These are phyloP conservation scores for Phalanger gymnotis DNA, from an alignment of 2,797 vertebrate species.

Conservation along the genomic window DNA sequence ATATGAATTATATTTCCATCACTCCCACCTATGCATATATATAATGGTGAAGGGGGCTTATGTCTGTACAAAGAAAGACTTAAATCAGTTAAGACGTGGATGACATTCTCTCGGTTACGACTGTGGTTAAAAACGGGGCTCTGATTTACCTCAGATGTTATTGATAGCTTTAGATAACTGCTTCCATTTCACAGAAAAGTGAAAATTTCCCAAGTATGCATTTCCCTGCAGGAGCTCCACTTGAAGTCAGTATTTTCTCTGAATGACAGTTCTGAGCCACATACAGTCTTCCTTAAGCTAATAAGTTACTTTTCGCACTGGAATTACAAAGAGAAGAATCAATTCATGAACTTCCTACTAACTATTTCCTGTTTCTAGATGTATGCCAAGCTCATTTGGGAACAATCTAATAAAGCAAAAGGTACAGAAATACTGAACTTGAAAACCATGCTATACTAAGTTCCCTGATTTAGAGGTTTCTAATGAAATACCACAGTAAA, in stretches of 20 bases:
- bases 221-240: not conserved
- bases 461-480: not conserved
- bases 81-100: not conserved
- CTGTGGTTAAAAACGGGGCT: not conserved
- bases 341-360: not conserved
- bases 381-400: constrained; percentile 5
- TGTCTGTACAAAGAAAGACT: not conserved
- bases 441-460: not conserved
- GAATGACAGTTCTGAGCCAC: not conserved
- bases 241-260: not conserved
- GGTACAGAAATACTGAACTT: not conserved
- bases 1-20: not conserved
- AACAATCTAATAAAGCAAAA: constrained; percentile 1
- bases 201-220: not conserved
- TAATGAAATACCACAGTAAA: not conserved
- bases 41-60: not conserved
- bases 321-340: not conserved
- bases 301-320: not conserved
- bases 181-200: not conserved
- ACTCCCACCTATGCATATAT: not conserved
- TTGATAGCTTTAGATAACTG: not conserved
- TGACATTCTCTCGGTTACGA: not conserved
- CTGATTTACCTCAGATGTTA: not conserved
- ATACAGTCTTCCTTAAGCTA: not conserved
- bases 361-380: not conserved